Conservation (phyloP, 2,797 vertebrate genomes). For the Peromyscus aztecus region DNA sequence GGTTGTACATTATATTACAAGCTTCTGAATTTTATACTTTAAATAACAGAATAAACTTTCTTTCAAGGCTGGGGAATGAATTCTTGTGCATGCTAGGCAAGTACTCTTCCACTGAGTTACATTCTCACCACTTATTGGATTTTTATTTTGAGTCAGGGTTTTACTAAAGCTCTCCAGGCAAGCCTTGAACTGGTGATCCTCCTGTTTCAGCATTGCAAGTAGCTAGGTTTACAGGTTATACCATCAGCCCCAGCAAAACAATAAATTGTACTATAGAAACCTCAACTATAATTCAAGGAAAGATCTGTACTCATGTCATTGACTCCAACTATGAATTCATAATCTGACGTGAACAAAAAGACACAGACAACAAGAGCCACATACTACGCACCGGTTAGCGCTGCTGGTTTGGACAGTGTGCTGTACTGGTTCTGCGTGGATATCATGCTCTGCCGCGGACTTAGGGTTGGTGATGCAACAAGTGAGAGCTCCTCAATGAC, state of each 20-base stretch:
- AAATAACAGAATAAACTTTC: not conserved
- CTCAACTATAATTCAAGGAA: not conserved
- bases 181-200: not conserved
- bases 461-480: slow-evolving; percentile 94
- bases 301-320: not conserved
- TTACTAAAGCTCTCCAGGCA: not conserved
- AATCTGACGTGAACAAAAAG: not conserved
- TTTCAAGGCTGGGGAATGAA: not conserved
- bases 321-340: slow-evolving; percentile 59
- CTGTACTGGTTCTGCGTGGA: slow-evolving; percentile 97
- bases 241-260: not conserved
- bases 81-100: not conserved
- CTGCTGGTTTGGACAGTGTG: slow-evolving; percentile 97
- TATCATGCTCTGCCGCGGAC: slow-evolving; percentile 95
- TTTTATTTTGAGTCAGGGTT: not conserved
- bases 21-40: not conserved
- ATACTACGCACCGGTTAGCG: slow-evolving; percentile 93
- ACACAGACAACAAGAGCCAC: not conserved
- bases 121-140: not conserved
- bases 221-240: not conserved
- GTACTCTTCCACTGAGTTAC: not conserved
- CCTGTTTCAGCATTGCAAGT: not conserved
- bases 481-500: slow-evolving; percentile 97
- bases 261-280: slow-evolving; percentile 20
- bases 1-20: not conserved